Evolutionary conservation across 1,140 invertebrate genomes (phyloP).

Genomic region (Apis florea): DNA sequence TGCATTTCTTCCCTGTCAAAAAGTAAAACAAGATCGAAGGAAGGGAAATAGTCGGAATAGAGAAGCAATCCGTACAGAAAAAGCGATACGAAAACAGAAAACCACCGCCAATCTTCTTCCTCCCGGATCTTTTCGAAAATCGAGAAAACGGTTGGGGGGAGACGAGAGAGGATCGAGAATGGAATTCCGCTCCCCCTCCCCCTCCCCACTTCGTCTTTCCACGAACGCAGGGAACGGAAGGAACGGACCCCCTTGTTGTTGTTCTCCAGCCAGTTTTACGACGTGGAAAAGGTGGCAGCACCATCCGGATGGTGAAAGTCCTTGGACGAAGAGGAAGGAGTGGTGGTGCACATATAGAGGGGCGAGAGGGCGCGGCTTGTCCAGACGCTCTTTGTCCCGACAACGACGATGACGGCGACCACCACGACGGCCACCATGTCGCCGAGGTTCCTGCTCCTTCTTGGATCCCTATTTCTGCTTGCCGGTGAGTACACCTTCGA

Average conservation of each 20-base stretch:
- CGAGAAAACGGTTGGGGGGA: too few relatives aligned
- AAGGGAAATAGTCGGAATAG: too few relatives aligned
- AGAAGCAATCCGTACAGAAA: too few relatives aligned
- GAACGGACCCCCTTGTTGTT: neutral
- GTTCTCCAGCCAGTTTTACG: neutral
- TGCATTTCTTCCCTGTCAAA: too few relatives aligned
- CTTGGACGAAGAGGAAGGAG: slow-evolving; percentile 73
- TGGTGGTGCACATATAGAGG: slow-evolving; percentile 80
- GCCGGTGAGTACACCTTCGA: slow-evolving; percentile 73
- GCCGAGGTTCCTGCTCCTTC: slow-evolving; percentile 76
- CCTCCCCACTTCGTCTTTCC: neutral
- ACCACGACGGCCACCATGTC: slow-evolving; percentile 74
- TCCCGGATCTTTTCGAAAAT: neutral
- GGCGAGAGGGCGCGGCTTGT: slow-evolving; percentile 81
- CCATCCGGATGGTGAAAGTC: slow-evolving; percentile 78
- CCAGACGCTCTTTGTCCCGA: slow-evolving; percentile 78
- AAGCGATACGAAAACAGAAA: too few relatives aligned
- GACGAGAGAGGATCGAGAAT: neutral
- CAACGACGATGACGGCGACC: slow-evolving; percentile 76
- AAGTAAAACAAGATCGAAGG: too few relatives aligned
- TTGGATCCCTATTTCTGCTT: slow-evolving; percentile 75
- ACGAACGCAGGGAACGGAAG: neutral
- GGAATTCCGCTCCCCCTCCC: neutral
- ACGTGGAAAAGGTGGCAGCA: slow-evolving; percentile 75
- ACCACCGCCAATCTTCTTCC: neutral